These are phyloP conservation scores for Nibea albiflora DNA, from an alignment of 2,113 vertebrate genomes.

Conservation along the genomic window DNA sequence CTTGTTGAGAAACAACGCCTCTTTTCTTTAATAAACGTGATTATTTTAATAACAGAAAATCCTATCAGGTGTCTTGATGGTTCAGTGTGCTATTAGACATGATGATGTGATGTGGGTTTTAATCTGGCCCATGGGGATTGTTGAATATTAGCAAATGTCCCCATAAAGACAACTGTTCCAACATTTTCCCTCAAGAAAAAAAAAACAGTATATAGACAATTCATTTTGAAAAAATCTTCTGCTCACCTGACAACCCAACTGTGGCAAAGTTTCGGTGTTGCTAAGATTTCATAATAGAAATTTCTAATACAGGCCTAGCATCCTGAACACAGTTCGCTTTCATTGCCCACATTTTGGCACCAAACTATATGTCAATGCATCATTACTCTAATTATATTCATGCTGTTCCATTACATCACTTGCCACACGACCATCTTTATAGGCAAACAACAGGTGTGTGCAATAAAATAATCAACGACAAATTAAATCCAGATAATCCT, in stretches of 20 bases:
- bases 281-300: background rate
- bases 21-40: conserved; percentile 35
- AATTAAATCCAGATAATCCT: conserved; percentile 27
- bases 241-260: background rate
- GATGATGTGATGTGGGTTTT: background rate
- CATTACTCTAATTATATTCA: conserved; percentile 74
- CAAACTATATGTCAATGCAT: conserved; percentile 46
- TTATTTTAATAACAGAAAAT: conserved; percentile 11
- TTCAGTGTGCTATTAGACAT: background rate
- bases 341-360: conserved; percentile 46
- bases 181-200: background rate
- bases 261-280: background rate
- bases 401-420: conserved; percentile 69
- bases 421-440: conserved; percentile 34
- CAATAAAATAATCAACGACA: conserved; percentile 38
- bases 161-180: background rate
- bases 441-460: conserved; percentile 61
- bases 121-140: background rate
- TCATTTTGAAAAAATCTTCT: background rate
- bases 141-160: background rate
- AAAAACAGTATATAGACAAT: background rate
- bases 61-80: background rate
- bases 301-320: conserved; percentile 1
- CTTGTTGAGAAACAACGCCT: conserved; percentile 6
- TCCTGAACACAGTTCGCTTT: conserved; percentile 7